Conservation (phyloP, 2,888 invertebrate species). For the Eubasilissa splendida region DNA sequence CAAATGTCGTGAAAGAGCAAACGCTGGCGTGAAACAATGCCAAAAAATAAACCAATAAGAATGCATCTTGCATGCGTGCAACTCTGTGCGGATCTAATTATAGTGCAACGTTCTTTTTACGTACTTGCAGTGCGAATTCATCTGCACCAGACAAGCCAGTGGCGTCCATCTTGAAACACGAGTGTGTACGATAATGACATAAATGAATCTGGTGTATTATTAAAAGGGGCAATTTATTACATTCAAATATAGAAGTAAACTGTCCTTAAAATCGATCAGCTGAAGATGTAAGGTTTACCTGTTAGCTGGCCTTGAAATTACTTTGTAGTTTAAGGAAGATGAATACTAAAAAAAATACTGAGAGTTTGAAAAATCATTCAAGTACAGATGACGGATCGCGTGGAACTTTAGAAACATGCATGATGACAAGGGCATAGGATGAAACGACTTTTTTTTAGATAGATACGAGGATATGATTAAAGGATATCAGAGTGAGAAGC, state of each 20-base stretch:
- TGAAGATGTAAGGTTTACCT: conserved; percentile 14
- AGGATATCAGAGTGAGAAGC: neutral
- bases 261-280: conserved; percentile 7
- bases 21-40: conserved; percentile 29
- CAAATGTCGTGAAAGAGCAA: neutral
- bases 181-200: neutral
- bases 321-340: neutral
- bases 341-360: neutral
- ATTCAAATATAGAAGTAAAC: neutral
- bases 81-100: conserved; percentile 42
- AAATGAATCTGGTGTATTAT: neutral
- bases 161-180: conserved; percentile 40
- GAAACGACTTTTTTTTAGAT: neutral
- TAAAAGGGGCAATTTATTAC: neutral
- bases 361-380: neutral
- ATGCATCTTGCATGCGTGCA: conserved; percentile 40
- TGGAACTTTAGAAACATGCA: too few species aligned
- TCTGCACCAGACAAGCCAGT: conserved; percentile 25
- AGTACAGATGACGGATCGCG: neutral
- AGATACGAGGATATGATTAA: neutral
- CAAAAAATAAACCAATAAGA: conserved; percentile 30
- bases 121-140: conserved; percentile 19
- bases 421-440: too few species aligned
- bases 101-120: conserved; percentile 17
- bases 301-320: conserved; percentile 33